Base-by-base conservation (phyloP, 1,140 invertebrate species). In the Pachyrhynchus sulphureomaculatus region DNA sequence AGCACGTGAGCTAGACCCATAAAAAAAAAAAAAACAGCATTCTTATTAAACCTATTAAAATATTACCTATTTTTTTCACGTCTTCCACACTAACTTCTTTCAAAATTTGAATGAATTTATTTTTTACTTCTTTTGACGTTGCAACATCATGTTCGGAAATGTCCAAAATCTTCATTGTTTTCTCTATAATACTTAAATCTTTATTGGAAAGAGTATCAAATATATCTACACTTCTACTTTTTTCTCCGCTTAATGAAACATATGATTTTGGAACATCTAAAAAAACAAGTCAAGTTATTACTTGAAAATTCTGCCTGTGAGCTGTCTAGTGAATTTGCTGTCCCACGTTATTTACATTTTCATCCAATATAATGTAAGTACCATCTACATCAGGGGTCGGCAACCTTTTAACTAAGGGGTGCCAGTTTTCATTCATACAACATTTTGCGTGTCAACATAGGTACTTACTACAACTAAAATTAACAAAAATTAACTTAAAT, bases 251-350 rank as follows among this genome's bases (percentile, higher is more conserved):
- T 12, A 55, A 13, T 5, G 52, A 55, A 44, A 24, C 21, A n/a
- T 24, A 42, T 10, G 52, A 55, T 36, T 45, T 55, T 13, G 41
- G 42, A 39, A 32, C 21, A 26, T 45, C 52, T 55, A 45, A 20
- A 55, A 44, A 29, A 17, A 2, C 8, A 29, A 4, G 12, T 20
- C 13, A 5, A 5, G 13, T 13, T 13, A 41, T 41, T 13, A 13
- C 4, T 5, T 20, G 13, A 5, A 20, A 41, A 20, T 5, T 13
- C 4, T 15, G 13, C 5, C 13, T 41, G 13, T 8, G 13, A 5
- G 13, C 39, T 5, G 5, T 20, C 13, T 15, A 5, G 39, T 13
- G 4, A 13, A 5, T 41, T 13, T n/a, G n/a, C n/a, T n/a, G n/a
- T n/a, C n/a, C n/a, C n/a, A n/a, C n/a, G n/a, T n/a, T n/a, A n/a